A percentile compares a stretch with the other conserved stretches of the same genome.
Conservation (phyloP, 2,888 invertebrate species). For the Agriopis aurantiaria region DNA sequence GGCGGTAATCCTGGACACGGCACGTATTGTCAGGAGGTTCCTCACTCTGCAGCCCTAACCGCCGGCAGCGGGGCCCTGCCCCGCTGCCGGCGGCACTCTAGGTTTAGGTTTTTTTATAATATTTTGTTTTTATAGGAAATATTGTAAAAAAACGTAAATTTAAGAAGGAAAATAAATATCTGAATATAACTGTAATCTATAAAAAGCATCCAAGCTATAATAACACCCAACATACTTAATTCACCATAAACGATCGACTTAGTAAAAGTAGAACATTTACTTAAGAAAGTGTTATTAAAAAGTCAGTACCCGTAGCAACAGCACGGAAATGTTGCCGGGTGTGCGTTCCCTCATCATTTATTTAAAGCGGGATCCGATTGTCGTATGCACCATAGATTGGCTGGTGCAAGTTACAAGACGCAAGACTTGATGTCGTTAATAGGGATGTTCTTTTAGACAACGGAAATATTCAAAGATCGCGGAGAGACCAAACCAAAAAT, state of each 20-base stretch:
- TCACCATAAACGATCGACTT: slow-evolving; percentile 13
- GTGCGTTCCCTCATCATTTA: slow-evolving; percentile 80
- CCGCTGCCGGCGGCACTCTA: too few species aligned
- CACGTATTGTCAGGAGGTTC: too few species aligned
- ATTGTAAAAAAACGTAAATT: too few species aligned
- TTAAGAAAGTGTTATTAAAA: slow-evolving; percentile 63
- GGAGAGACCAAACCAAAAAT: too few species aligned
- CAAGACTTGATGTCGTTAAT: not conserved
- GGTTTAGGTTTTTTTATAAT: too few species aligned
- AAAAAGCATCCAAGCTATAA: not conserved
- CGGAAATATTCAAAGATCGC: not conserved
- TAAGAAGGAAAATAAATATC: too few species aligned
- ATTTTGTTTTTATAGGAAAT: too few species aligned
- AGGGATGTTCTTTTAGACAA: too few species aligned
- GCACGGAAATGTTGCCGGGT: slow-evolving; percentile 52
- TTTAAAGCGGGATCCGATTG: slow-evolving; percentile 81
- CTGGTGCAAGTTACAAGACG: slow-evolving; percentile 47
- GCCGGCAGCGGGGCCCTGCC: too few species aligned
- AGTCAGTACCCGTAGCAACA: slow-evolving; percentile 55
- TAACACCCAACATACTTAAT: slow-evolving; percentile 8
- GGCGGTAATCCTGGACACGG: too few species aligned
- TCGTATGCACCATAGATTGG: slow-evolving; percentile 66
- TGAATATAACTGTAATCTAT: not conserved
- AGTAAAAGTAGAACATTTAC: slow-evolving; percentile 33
- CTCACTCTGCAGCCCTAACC: too few species aligned